These are phyloP conservation scores for Shinisaurus crocodilurus DNA, from an alignment of 2,113 vertebrate genomes.

Conservation along the genomic window DNA sequence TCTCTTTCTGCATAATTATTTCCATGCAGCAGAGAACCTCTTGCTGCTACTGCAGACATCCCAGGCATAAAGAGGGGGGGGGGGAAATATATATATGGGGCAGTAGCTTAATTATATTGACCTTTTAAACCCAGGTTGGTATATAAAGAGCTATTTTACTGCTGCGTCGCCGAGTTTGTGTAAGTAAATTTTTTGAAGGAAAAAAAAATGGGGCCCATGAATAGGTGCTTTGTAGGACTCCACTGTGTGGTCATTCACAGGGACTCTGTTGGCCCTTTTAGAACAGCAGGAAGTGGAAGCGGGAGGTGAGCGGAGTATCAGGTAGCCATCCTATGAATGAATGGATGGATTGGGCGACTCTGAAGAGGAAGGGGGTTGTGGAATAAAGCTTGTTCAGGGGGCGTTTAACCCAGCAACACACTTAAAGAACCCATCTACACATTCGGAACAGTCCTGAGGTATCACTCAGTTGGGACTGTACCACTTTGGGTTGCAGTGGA, in stretches of 20 bases:
- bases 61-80: neutral
- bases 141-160: slow-evolving; percentile 76
- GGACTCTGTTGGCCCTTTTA: slow-evolving; percentile 75
- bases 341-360: slow-evolving; percentile 64
- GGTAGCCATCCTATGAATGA: slow-evolving; percentile 67
- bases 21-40: slow-evolving; percentile 48
- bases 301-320: slow-evolving; percentile 65
- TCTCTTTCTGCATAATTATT: slow-evolving; percentile 13
- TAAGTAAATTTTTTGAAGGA: slow-evolving; percentile 47
- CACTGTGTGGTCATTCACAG: slow-evolving; percentile 77
- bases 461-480: neutral
- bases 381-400: slow-evolving; percentile 65
- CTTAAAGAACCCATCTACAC: slow-evolving; percentile 31
- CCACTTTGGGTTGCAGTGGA: neutral
- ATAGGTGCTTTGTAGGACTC: slow-evolving; percentile 76
- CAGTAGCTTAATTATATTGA: slow-evolving; percentile 51
- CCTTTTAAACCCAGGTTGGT: slow-evolving; percentile 73
- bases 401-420: slow-evolving; percentile 36
- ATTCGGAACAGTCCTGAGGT: neutral
- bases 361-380: slow-evolving; percentile 26
- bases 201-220: slow-evolving; percentile 54
- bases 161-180: slow-evolving; percentile 67
- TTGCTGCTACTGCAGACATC: slow-evolving; percentile 45
- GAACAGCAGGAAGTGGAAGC: slow-evolving; percentile 43
- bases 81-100: slow-evolving; percentile 29